These are phyloP conservation scores for Vesta saturnalis DNA, from an alignment of 2,888 invertebrate genomes.

Conservation along the genomic window DNA sequence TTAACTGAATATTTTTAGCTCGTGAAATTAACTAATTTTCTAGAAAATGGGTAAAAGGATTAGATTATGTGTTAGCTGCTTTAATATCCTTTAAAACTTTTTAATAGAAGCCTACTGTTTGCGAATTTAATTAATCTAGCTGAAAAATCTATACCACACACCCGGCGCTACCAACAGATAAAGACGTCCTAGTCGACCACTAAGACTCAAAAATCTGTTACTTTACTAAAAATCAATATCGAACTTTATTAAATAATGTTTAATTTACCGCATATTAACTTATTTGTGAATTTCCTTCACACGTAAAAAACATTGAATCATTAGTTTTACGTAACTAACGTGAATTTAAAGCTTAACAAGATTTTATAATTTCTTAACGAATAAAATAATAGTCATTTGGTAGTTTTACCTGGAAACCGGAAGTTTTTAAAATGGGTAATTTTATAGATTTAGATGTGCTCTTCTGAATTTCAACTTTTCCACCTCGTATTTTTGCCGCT, in stretches of 20 bases:
- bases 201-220: not conserved
- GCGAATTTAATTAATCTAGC: slow-evolving; percentile 13
- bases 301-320: too few species aligned
- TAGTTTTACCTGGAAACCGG: too few species aligned
- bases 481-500: too few species aligned
- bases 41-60: slow-evolving; percentile 13
- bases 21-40: slow-evolving; percentile 12
- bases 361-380: too few species aligned
- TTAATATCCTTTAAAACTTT: slow-evolving; percentile 15
- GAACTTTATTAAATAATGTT: not conserved
- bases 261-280: not conserved
- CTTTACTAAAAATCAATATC: not conserved
- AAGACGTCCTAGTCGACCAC: slow-evolving; percentile 1
- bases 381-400: too few species aligned
- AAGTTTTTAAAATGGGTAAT: too few species aligned
- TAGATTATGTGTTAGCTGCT: slow-evolving; percentile 8
- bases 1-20: slow-evolving; percentile 14
- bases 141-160: slow-evolving; percentile 10
- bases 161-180: not conserved
- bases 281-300: too few species aligned
- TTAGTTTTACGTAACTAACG: too few species aligned
- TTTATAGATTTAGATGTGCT: too few species aligned
- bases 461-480: too few species aligned
- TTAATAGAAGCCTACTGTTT: slow-evolving; percentile 13
- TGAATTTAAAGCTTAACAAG: too few species aligned